phyloP scores from a whole-genome alignment of 1,140 invertebrate genomes.

The Pemphigus obesinymphae region DNA sequence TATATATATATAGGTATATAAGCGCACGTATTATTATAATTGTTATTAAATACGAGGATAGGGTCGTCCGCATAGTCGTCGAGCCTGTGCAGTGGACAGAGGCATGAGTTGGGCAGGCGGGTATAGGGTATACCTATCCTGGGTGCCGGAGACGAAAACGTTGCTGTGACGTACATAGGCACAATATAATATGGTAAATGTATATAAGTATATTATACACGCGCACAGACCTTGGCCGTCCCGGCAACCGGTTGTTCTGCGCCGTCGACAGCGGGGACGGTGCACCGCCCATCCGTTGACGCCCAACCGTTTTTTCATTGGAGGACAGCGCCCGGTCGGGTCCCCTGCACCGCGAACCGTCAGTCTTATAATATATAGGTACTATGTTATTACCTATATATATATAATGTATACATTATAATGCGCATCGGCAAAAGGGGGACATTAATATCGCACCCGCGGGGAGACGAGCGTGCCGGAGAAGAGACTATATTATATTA shows the following conservation, averaged over 20 bases:
- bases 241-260: not conserved
- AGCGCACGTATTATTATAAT: not conserved
- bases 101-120: too few species aligned
- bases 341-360: not conserved
- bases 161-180: not conserved
- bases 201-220: not conserved
- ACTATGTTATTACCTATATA: not conserved
- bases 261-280: not conserved
- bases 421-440: too few species aligned
- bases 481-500: not conserved
- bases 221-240: not conserved
- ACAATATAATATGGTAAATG: not conserved
- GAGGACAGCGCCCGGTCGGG: not conserved
- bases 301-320: constrained; percentile 3
- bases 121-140: too few species aligned
- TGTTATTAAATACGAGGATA: not conserved
- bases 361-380: not conserved
- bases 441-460: not conserved
- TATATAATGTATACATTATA: too few species aligned
- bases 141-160: too few species aligned
- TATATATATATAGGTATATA: not conserved
- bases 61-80: too few species aligned
- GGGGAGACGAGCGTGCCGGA: not conserved
- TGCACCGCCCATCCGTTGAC: not conserved
- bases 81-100: not conserved